A percentile compares a stretch with the other conserved stretches of the same genome.
phyloP scores from a whole-genome alignment of 2,888 invertebrate genomes.

The Schizaphis graminum region DNA sequence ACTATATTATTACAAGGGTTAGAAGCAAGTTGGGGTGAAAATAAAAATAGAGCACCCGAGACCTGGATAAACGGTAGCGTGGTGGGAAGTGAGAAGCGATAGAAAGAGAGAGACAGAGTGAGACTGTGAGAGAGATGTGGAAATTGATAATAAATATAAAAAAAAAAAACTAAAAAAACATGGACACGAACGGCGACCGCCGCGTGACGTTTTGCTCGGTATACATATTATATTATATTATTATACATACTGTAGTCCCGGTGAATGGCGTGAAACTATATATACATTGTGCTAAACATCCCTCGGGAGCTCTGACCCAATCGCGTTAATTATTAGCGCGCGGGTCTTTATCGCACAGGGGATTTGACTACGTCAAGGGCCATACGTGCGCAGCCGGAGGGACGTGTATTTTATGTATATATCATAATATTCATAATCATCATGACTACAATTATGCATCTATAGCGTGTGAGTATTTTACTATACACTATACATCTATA shows the following conservation, averaged over 20 bases:
- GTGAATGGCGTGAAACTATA: constrained; percentile 61
- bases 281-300: constrained; percentile 43
- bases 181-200: constrained; percentile 34
- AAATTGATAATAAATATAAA: constrained; percentile 62
- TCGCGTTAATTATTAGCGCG: constrained; percentile 64
- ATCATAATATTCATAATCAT: constrained; percentile 48
- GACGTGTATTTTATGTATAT: background rate
- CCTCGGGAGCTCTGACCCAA: constrained; percentile 63
- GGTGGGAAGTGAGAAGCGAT: background rate
- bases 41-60: background rate
- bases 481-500: background rate
- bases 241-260: background rate
- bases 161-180: constrained; percentile 28
- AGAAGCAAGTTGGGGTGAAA: background rate
- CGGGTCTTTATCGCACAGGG: constrained; percentile 61
- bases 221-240: constrained; percentile 4
- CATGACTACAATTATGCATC: background rate
- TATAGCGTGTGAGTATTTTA: background rate
- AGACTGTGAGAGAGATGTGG: constrained; percentile 36
- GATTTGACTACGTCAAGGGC: constrained; percentile 44
- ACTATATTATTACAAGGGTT: constrained; percentile 30
- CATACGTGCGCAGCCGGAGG: constrained; percentile 12
- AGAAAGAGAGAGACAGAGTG: background rate
- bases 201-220: background rate
- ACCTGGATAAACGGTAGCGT: background rate